These are phyloP conservation scores for Nomada fucata DNA, from an alignment of 2,888 invertebrate species.

Conservation along the genomic window DNA sequence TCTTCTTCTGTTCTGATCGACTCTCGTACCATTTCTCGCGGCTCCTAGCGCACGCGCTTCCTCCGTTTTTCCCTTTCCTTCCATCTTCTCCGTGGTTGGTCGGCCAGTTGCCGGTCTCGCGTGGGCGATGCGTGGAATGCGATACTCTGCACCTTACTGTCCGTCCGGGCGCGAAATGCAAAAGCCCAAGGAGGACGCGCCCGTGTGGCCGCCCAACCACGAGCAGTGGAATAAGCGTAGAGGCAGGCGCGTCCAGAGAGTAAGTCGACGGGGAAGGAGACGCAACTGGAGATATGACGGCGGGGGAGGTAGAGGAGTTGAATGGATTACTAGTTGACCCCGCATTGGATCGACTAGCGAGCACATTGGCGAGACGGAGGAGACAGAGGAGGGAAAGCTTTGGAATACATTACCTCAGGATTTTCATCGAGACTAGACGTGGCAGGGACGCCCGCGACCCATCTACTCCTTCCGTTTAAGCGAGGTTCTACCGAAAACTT, in stretches of 20 bases:
- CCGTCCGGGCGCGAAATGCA: conserved; percentile 50
- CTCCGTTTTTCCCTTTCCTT: background rate
- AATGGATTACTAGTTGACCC: conserved; percentile 47
- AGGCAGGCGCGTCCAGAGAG: background rate
- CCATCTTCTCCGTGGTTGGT: conserved; percentile 11
- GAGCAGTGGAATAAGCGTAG: background rate
- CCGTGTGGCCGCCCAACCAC: conserved; percentile 37
- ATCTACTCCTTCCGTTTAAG: conserved; percentile 43
- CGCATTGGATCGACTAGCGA: conserved; percentile 25
- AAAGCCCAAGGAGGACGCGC: conserved; percentile 26
- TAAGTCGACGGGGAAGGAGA: background rate
- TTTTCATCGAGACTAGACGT: conserved; percentile 69
- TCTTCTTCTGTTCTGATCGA: conserved; percentile 9
- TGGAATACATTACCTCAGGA: conserved; percentile 71
- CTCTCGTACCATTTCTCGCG: conserved; percentile 29
- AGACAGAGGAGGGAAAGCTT: conserved; percentile 15
- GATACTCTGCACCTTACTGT: conserved; percentile 50
- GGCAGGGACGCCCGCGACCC: conserved; percentile 25
- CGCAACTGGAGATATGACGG: background rate
- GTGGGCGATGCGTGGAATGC: conserved; percentile 61
- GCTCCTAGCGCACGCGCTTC: conserved; percentile 26
- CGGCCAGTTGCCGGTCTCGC: conserved; percentile 43
- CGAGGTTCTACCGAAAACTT: conserved; percentile 59
- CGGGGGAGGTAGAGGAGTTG: background rate
- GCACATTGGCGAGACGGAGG: conserved; percentile 11